phyloP scores from a whole-genome alignment of 2,888 invertebrate genomes.

The Argynnis bischoffii region DNA sequence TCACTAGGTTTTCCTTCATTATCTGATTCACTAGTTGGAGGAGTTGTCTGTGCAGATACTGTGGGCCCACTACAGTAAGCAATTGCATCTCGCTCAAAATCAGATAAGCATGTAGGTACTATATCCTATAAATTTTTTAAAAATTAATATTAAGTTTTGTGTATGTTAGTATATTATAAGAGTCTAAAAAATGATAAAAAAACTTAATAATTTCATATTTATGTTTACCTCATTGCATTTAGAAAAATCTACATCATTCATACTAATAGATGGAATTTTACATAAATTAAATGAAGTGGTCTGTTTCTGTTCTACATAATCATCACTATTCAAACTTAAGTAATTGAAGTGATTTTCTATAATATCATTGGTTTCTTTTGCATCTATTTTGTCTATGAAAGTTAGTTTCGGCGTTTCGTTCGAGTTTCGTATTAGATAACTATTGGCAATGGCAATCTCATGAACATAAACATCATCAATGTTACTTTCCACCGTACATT shows the following conservation, averaged over 20 bases:
- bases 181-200: not conserved
- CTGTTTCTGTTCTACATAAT: slow-evolving; percentile 69
- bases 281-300: slow-evolving; percentile 51
- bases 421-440: slow-evolving; percentile 36
- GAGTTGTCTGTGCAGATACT: slow-evolving; percentile 42
- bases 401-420: slow-evolving; percentile 37
- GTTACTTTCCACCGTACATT: slow-evolving; percentile 54
- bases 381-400: slow-evolving; percentile 43
- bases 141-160: not conserved
- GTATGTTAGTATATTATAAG: too few relatives aligned
- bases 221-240: slow-evolving; percentile 63
- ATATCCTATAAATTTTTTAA: slow-evolving; percentile 53
- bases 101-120: slow-evolving; percentile 72
- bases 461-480: slow-evolving; percentile 61
- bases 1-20: slow-evolving; percentile 65
- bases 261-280: slow-evolving; percentile 53
- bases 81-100: slow-evolving; percentile 70
- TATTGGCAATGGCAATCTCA: slow-evolving; percentile 47
- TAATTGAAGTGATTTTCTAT: slow-evolving; percentile 43
- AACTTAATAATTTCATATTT: not conserved
- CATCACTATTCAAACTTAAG: slow-evolving; percentile 63
- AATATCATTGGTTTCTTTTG: slow-evolving; percentile 37
- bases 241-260: slow-evolving; percentile 64
- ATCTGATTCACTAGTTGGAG: slow-evolving; percentile 42
- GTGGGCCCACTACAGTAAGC: slow-evolving; percentile 58